These are phyloP conservation scores for Salminus brasiliensis DNA, from an alignment of 2,113 vertebrate genomes.

Conservation along the genomic window DNA sequence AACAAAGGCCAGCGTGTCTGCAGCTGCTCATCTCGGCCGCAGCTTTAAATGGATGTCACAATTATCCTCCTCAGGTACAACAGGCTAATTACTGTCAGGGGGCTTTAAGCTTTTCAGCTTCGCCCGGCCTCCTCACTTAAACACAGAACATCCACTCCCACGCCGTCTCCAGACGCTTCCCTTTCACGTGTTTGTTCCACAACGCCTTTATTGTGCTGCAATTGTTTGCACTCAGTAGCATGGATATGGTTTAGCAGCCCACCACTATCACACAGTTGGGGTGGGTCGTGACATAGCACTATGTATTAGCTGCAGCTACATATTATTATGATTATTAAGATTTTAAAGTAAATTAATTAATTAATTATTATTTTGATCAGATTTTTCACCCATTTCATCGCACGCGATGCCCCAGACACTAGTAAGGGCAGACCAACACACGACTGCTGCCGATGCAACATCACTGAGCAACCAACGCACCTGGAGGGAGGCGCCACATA, in stretches of 20 bases:
- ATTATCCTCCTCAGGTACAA: conserved; percentile 35
- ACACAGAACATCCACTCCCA: not conserved
- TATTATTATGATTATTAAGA: no score
- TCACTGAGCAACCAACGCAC: no score
- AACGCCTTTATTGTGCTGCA: conserved; percentile 1
- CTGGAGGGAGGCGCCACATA: no score
- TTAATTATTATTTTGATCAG: no score
- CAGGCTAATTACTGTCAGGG: conserved; percentile 46
- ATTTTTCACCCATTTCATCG: no score
- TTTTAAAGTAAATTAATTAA: no score
- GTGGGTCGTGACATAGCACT: not conserved
- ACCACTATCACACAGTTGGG: not conserved
- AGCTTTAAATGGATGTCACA: conserved; percentile 42
- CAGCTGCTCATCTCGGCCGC: conserved; percentile 17
- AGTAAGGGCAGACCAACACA: no score
- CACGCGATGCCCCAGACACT: no score
- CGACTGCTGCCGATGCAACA: no score
- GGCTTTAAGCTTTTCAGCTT: conserved; percentile 18
- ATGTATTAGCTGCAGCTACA: not conserved
- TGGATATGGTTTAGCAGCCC: not conserved
- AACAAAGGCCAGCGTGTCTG: conserved; percentile 28
- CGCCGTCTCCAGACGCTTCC: not conserved
- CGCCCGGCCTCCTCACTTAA: conserved; percentile 17
- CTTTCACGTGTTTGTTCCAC: not conserved
- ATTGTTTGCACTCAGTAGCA: not conserved